Evolutionary conservation across 2,113 vertebrate genomes (phyloP).

Genomic region (Hypomesus transpacificus): DNA sequence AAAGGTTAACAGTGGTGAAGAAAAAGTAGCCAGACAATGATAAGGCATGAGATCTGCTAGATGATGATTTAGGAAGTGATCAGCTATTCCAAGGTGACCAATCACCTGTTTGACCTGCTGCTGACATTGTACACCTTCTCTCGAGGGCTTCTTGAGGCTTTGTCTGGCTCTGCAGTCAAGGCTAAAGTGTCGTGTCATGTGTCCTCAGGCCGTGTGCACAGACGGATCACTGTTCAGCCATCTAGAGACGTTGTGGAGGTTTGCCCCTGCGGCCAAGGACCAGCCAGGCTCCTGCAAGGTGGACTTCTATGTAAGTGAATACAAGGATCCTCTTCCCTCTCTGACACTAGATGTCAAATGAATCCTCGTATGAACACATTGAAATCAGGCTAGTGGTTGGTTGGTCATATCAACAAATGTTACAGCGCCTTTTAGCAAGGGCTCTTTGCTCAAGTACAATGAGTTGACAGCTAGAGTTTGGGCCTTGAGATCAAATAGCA

Average conservation of each 20-base stretch:
- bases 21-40: no score
- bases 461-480: neutral
- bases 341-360: neutral
- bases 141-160: neutral
- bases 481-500: conserved; percentile 1
- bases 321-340: neutral
- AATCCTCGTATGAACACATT: no score
- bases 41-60: no score
- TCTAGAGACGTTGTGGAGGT: conserved; percentile 77
- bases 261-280: conserved; percentile 58
- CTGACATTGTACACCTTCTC: neutral
- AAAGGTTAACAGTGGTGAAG: no score
- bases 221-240: conserved; percentile 75
- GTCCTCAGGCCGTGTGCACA: conserved; percentile 72
- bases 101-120: neutral
- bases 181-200: neutral
- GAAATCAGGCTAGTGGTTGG: no score
- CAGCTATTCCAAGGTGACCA: neutral
- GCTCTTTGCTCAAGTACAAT: neutral
- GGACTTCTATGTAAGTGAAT: conserved; percentile 71
- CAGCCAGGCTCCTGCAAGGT: conserved; percentile 64
- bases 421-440: neutral
- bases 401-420: neutral
- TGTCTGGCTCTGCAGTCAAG: neutral
- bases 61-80: neutral